Percentiles rank a stretch among this genome's conserved stretches.
These are phyloP conservation scores for human (Homo sapiens) DNA, from an alignment of 2,113 vertebrate genomes.

Conservation along the genomic window DNA sequence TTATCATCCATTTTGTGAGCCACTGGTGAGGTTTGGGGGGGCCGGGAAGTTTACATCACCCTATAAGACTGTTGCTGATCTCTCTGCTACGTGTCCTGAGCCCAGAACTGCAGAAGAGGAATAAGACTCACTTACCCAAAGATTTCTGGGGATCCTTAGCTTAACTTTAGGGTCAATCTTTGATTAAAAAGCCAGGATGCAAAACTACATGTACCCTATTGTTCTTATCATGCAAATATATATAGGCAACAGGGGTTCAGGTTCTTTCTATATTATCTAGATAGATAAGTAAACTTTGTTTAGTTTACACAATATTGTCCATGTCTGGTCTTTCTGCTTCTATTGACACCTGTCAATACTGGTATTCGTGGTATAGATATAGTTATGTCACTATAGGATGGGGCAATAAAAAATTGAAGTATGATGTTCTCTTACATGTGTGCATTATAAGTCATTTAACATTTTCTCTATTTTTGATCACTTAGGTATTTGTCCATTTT, in stretches of 20 bases:
- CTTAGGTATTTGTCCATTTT: not conserved
- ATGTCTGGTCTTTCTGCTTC: not conserved
- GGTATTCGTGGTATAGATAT: not conserved
- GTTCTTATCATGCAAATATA: not conserved
- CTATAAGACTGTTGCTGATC: not conserved
- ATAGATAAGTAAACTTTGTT: not conserved
- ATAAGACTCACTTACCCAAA: not conserved
- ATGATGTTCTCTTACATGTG: not conserved
- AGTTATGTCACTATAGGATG: not conserved
- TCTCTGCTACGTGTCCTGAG: not conserved
- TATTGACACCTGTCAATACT: not conserved
- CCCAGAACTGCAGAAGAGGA: not conserved
- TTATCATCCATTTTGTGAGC: not conserved
- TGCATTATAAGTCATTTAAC: not conserved
- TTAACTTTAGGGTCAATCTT: not conserved
- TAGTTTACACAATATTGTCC: not conserved
- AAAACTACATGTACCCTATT: not conserved
- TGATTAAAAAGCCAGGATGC: not conserved
- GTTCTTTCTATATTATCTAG: not conserved
- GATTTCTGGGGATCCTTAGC: not conserved
- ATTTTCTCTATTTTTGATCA: not conserved
- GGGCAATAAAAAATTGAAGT: not conserved
- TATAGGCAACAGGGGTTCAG: not conserved
- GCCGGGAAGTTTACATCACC: not conserved
- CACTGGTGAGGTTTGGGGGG: not conserved